Conservation (phyloP, 92 coral and sea anemone genomes). For the Micromussa lordhowensis region DNA sequence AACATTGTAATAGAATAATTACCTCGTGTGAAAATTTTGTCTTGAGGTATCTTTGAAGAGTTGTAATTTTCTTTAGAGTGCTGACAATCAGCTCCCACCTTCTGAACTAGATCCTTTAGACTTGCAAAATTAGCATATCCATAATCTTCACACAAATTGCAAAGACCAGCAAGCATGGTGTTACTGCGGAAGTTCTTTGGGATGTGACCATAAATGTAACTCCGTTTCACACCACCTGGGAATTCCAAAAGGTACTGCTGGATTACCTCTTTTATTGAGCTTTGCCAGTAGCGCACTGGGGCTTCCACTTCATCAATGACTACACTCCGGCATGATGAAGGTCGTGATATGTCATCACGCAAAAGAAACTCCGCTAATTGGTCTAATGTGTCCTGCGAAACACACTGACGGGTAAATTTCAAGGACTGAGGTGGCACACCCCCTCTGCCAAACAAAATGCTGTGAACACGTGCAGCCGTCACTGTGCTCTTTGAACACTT, state of each 20-base stretch:
- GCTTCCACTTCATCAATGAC: no score
- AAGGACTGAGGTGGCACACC: constrained; percentile 47
- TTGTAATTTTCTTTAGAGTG: constrained; percentile 21
- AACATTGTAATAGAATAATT: no score
- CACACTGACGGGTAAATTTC: constrained; percentile 13
- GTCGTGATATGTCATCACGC: no score
- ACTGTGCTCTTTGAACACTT: constrained; percentile 49
- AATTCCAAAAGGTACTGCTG: not conserved
- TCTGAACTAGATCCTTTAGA: constrained; percentile 10
- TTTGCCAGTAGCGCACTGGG: no score
- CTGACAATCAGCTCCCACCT: constrained; percentile 12
- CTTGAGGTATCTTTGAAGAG: constrained; percentile 63
- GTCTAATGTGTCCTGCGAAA: no score
- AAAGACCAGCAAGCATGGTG: no score
- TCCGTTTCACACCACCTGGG: constrained; percentile 10
- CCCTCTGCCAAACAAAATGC: constrained; percentile 56
- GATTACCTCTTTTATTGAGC: no score
- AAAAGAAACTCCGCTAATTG: no score
- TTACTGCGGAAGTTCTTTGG: constrained; percentile 45
- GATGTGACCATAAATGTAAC: constrained; percentile 7
- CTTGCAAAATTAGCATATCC: no score
- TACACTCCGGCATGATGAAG: no score
- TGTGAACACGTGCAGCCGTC: constrained; percentile 57
- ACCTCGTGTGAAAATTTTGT: constrained; percentile 48
- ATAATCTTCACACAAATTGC: no score